Evolutionary conservation across 30 jellyfish, hydroid and myxozoan species (phyloP).

Genomic region (Hydractinia symbiolongicarpus): DNA sequence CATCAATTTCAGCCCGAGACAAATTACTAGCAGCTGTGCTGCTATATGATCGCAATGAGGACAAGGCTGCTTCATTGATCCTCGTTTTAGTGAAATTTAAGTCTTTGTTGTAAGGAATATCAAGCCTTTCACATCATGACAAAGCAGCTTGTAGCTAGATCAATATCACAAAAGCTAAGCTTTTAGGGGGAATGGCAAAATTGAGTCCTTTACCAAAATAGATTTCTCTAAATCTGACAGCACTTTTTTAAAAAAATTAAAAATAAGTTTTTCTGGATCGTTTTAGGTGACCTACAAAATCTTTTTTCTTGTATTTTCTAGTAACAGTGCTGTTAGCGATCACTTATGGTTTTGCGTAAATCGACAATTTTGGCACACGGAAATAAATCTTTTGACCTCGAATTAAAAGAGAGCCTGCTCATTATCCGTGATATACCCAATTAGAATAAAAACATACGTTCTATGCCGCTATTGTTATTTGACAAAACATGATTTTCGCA

Average conservation of each 20-base stretch:
- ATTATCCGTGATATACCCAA: no score
- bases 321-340: no score
- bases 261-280: neutral
- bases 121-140: neutral
- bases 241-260: no score
- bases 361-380: no score
- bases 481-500: no score
- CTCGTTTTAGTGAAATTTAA: neutral
- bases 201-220: neutral
- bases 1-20: neutral
- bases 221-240: constrained; percentile 4
- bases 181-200: constrained; percentile 9
- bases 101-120: neutral
- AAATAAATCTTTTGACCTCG: no score
- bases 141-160: neutral
- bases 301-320: no score
- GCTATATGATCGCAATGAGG: neutral
- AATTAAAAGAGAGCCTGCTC: no score
- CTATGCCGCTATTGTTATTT: no score
- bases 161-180: constrained; percentile 2
- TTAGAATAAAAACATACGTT: no score
- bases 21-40: neutral
- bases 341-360: no score
- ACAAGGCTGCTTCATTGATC: constrained; percentile 2
- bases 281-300: no score